phyloP scores from a whole-genome alignment of 2,888 invertebrate species.

The Erebia ligea region DNA sequence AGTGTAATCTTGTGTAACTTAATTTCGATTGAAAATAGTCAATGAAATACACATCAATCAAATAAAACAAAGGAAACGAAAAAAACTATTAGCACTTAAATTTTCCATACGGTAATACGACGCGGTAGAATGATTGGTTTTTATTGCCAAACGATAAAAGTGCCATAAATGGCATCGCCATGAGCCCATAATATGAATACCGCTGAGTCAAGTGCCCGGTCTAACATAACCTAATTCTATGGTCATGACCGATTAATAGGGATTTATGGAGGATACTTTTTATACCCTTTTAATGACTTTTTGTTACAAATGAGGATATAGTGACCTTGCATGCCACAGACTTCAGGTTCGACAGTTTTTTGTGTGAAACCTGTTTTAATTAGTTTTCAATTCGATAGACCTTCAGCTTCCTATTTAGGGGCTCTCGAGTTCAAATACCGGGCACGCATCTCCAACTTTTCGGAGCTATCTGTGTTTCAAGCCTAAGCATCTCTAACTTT shows the following conservation, averaged over 20 bases:
- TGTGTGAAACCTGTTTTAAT: too few relatives aligned
- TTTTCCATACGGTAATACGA: conserved; percentile 39
- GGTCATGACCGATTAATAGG: background rate
- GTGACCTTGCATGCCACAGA: background rate
- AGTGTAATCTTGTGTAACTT: too few relatives aligned
- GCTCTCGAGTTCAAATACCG: too few relatives aligned
- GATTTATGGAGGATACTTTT: background rate
- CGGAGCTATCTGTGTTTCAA: too few relatives aligned
- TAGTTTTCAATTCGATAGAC: too few relatives aligned
- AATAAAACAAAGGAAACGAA: background rate
- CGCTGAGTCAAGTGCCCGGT: conserved; percentile 34
- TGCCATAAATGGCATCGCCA: conserved; percentile 56
- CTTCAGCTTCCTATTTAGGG: too few relatives aligned
- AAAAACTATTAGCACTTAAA: conserved; percentile 25
- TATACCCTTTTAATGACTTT: background rate
- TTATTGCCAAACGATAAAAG: conserved; percentile 64
- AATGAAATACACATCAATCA: too few relatives aligned
- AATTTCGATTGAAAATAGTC: too few relatives aligned
- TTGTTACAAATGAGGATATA: background rate
- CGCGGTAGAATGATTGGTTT: conserved; percentile 49
- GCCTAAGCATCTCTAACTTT: too few relatives aligned
- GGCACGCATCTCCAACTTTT: too few relatives aligned
- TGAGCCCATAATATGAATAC: conserved; percentile 51
- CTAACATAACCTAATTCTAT: background rate
- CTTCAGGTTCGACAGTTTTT: too few relatives aligned